These are phyloP conservation scores for Cinclus mexicanus DNA, from an alignment of 2,113 vertebrate species.

Conservation along the genomic window DNA sequence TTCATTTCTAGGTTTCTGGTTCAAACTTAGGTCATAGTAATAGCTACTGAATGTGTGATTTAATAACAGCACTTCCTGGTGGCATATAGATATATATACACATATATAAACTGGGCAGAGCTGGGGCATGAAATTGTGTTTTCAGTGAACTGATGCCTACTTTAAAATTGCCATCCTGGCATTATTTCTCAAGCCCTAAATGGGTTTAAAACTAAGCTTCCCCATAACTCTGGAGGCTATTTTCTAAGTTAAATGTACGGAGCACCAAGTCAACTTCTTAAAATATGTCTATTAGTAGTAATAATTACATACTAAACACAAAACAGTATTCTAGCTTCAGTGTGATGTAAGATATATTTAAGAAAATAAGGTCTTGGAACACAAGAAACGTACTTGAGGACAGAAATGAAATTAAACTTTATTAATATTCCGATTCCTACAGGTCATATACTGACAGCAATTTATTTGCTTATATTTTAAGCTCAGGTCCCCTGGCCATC, in stretches of 20 bases:
- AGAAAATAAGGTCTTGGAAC: background rate
- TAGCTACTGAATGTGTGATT: slow-evolving; percentile 20
- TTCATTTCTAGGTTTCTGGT: slow-evolving; percentile 64
- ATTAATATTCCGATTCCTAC: background rate
- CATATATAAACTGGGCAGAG: background rate
- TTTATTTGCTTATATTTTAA: slow-evolving; percentile 39
- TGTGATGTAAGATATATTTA: background rate
- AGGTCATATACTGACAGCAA: background rate
- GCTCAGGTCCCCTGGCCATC: background rate
- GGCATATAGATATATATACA: background rate
- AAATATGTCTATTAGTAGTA: background rate
- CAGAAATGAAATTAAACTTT: background rate
- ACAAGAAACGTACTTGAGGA: background rate
- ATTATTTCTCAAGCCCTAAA: background rate
- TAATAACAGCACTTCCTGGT: slow-evolving; percentile 20
- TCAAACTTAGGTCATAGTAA: slow-evolving; percentile 39
- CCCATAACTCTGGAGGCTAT: background rate
- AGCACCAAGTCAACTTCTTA: background rate
- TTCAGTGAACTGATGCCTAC: background rate
- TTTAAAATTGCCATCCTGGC: background rate
- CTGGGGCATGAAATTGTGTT: background rate
- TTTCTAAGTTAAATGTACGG: background rate
- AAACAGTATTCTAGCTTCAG: background rate
- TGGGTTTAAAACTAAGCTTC: background rate
- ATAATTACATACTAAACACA: background rate